These are phyloP conservation scores for Pararge aegeria DNA, from an alignment of 1,140 invertebrate genomes.

Conservation along the genomic window DNA sequence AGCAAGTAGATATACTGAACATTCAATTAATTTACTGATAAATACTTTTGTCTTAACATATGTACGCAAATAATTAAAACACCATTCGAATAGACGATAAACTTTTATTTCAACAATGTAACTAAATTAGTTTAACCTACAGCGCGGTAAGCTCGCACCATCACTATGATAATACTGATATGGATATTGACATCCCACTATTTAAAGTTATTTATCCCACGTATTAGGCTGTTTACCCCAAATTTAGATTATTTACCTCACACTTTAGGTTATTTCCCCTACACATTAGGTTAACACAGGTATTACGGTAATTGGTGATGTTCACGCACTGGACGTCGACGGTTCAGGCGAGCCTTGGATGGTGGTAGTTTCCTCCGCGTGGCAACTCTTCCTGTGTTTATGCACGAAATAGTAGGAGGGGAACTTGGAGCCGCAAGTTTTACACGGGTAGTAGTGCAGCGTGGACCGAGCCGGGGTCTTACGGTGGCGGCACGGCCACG, in stretches of 20 bases:
- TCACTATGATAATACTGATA: conserved; percentile 47
- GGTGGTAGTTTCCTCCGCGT: conserved; percentile 82
- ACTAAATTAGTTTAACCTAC: conserved; percentile 55
- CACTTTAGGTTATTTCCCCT: too few species aligned
- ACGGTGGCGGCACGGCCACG: conserved; percentile 75
- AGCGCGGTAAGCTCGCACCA: conserved; percentile 41
- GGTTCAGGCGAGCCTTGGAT: conserved; percentile 48
- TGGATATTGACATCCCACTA: conserved; percentile 13
- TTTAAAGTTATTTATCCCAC: not conserved
- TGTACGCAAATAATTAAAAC: not conserved
- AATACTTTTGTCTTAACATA: not conserved
- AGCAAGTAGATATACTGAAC: too few species aligned
- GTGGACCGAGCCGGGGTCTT: conserved; percentile 84
- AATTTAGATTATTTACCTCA: too few species aligned
- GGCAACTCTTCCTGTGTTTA: conserved; percentile 92
- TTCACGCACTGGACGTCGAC: conserved; percentile 45
- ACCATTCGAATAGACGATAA: conserved; percentile 12
- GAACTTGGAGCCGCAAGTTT: conserved; percentile 94
- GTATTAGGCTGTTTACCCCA: not conserved
- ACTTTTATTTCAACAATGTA: conserved; percentile 60
- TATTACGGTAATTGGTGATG: too few species aligned
- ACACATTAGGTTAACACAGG: too few species aligned
- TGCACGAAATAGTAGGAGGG: conserved; percentile 96
- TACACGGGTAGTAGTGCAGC: conserved; percentile 95
- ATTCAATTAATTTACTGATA: not conserved